Percentiles rank a stretch among this genome's conserved stretches.
These are phyloP conservation scores for Tiliacea citrago DNA, from an alignment of 2,888 invertebrate species.

Conservation along the genomic window DNA sequence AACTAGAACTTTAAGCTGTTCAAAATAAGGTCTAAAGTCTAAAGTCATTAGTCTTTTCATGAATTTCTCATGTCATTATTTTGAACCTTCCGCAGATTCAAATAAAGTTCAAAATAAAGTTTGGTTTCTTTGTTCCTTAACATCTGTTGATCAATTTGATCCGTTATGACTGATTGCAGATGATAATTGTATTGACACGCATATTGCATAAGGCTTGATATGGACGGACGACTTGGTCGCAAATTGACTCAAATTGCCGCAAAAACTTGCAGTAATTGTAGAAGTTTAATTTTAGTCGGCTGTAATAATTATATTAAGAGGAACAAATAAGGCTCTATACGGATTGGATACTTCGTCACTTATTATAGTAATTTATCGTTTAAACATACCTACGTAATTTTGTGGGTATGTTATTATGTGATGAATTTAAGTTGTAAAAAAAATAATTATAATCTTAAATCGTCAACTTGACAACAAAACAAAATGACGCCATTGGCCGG, in stretches of 20 bases:
- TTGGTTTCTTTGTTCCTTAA: not conserved
- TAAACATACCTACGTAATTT: not conserved
- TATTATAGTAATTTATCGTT: slow-evolving; percentile 18
- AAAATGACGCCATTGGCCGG: no score
- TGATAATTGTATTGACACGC: slow-evolving; percentile 40
- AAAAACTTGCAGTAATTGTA: slow-evolving; percentile 23
- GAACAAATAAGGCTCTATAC: not conserved
- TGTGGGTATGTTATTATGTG: no score
- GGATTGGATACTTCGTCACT: not conserved
- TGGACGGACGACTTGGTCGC: slow-evolving; percentile 14
- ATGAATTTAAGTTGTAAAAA: no score
- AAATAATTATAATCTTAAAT: no score
- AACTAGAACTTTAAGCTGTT: not conserved
- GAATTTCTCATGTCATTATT: not conserved
- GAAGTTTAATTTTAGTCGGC: not conserved
- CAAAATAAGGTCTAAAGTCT: accelerated
- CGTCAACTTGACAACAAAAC: no score
- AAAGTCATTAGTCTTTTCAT: no score
- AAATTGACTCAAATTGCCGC: slow-evolving; percentile 15
- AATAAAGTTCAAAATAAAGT: slow-evolving; percentile 26
- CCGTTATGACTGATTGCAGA: slow-evolving; percentile 27
- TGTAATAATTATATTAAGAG: slow-evolving; percentile 12
- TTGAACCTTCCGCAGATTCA: accelerated
- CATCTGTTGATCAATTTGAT: slow-evolving; percentile 15
- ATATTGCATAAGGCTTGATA: slow-evolving; percentile 7